Evolutionary conservation across 1,140 invertebrate species (phyloP).

Genomic region (Phymorhynchus buccinoides): DNA sequence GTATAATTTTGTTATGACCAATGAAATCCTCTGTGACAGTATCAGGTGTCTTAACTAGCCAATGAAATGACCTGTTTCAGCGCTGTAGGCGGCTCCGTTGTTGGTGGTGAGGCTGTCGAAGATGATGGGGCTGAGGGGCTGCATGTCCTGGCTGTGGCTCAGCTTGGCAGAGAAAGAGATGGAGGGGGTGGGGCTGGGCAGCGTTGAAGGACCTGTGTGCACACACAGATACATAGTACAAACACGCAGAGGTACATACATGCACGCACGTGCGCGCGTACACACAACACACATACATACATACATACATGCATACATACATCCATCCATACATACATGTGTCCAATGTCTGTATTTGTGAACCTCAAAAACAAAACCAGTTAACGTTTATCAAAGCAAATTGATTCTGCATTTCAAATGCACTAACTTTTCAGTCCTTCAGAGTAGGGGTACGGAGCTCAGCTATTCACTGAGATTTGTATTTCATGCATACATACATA

Average conservation of each 20-base stretch:
- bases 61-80: slow-evolving; percentile 47
- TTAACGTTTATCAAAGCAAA: too few species aligned
- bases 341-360: too few species aligned
- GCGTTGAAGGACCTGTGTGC: not conserved
- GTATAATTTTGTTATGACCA: too few species aligned
- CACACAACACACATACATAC: too few species aligned
- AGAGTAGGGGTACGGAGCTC: too few species aligned
- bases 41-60: too few species aligned
- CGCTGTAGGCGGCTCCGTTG: slow-evolving; percentile 46
- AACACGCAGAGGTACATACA: not conserved
- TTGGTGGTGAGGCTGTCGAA: slow-evolving; percentile 52
- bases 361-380: too few species aligned
- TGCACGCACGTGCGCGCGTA: too few species aligned
- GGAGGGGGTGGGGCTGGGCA: slow-evolving; percentile 4
- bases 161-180: slow-evolving; percentile 48
- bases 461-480: too few species aligned
- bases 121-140: slow-evolving; percentile 50
- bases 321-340: not conserved
- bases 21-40: too few species aligned
- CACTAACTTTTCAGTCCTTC: too few species aligned
- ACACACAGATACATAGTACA: not conserved
- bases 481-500: not conserved
- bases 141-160: slow-evolving; percentile 51
- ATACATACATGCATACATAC: not conserved
- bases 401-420: too few species aligned